phyloP scores from a whole-genome alignment of 2,113 vertebrate species.

The Oxyura jamaicensis region DNA sequence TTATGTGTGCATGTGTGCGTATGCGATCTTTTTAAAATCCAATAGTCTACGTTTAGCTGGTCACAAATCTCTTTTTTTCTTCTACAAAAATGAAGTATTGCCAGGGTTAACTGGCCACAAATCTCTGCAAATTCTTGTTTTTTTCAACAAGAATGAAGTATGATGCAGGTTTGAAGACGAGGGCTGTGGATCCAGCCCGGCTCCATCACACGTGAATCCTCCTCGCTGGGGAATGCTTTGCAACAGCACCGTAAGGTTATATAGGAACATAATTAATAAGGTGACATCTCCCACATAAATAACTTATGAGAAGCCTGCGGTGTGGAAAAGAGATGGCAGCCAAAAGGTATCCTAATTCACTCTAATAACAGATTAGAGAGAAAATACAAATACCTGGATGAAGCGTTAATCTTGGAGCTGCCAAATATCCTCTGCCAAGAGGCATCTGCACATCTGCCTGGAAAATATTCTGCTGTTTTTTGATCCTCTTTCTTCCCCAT shows the following conservation, averaged over 20 bases:
- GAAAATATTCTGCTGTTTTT: background rate
- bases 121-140: background rate
- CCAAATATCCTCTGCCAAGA: background rate
- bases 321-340: background rate
- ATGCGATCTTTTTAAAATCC: background rate
- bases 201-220: background rate
- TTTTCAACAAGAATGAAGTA: background rate
- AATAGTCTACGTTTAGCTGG: background rate
- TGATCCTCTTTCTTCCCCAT: background rate
- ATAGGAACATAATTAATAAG: slow-evolving; percentile 22
- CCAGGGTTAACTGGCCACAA: background rate
- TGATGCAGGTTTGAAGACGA: background rate
- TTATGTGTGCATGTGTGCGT: background rate
- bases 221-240: background rate
- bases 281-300: slow-evolving; percentile 28
- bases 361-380: background rate
- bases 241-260: background rate
- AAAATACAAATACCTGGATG: slow-evolving; percentile 21
- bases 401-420: background rate
- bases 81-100: slow-evolving; percentile 5
- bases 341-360: background rate
- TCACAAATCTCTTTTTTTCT: background rate
- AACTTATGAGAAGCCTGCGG: background rate
- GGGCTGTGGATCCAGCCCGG: accelerated
- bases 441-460: background rate